Percentiles rank a stretch among this genome's conserved stretches.
These are phyloP conservation scores for Schizotus pectinicornis DNA, from an alignment of 2,888 invertebrate genomes.

Conservation along the genomic window DNA sequence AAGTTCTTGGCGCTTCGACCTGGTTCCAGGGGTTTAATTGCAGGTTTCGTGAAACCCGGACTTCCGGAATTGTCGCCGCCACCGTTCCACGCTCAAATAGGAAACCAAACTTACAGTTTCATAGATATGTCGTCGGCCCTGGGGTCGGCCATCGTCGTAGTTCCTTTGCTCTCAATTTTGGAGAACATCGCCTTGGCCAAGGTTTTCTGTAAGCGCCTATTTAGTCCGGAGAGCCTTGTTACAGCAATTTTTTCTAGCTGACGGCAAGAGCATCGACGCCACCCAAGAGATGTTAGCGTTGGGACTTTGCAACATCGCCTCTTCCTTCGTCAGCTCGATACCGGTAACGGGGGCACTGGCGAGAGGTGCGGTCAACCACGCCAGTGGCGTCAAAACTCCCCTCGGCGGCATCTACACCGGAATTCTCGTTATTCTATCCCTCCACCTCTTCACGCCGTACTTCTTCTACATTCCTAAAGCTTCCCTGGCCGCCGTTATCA, in stretches of 20 bases:
- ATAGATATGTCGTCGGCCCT: constrained; percentile 65
- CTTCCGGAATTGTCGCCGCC: constrained; percentile 70
- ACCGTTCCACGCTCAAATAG: constrained; percentile 69
- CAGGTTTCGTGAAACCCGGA: constrained; percentile 74
- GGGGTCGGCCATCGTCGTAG: constrained; percentile 69
- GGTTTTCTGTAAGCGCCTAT: constrained; percentile 62
- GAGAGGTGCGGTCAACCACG: constrained; percentile 73
- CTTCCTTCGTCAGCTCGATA: constrained; percentile 72
- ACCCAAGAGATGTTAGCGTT: constrained; percentile 76
- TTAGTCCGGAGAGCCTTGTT: neutral
- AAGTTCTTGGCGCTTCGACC: neutral
- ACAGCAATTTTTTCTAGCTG: constrained; percentile 55
- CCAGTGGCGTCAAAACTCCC: constrained; percentile 73
- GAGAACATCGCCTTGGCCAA: constrained; percentile 77
- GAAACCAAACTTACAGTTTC: constrained; percentile 63
- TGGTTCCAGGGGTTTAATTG: constrained; percentile 2
- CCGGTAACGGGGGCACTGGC: constrained; percentile 69
- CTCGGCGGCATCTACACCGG: constrained; percentile 71
- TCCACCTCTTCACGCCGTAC: constrained; percentile 70
- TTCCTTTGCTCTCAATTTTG: constrained; percentile 71
- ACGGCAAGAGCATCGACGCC: constrained; percentile 68
- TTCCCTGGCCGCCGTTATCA: constrained; percentile 73
- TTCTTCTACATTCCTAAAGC: constrained; percentile 70
- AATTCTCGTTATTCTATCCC: constrained; percentile 60
- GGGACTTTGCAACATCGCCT: constrained; percentile 69